These are phyloP conservation scores for Sterrhoptilus dennistouni DNA, from an alignment of 2,113 vertebrate genomes.

Conservation along the genomic window DNA sequence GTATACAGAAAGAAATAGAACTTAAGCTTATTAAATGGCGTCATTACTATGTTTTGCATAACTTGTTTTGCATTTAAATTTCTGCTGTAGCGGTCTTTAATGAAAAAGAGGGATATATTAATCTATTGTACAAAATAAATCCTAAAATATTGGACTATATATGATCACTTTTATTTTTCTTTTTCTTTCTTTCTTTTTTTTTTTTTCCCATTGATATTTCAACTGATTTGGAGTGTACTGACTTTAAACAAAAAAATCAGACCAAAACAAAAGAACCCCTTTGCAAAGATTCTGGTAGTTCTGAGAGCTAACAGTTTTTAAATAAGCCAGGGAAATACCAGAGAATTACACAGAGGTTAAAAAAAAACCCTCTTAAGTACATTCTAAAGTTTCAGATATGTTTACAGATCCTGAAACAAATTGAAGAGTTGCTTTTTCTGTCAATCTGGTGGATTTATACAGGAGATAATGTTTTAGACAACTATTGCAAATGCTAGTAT, in stretches of 20 bases:
- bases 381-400: background rate
- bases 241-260: background rate
- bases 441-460: background rate
- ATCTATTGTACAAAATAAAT: background rate
- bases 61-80: background rate
- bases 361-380: background rate
- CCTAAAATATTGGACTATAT: background rate
- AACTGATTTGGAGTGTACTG: background rate
- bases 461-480: background rate
- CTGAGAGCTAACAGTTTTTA: rapidly evolving
- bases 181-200: too few species aligned
- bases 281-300: background rate
- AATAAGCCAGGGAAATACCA: background rate
- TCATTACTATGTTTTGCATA: background rate
- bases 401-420: background rate
- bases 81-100: background rate
- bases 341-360: background rate
- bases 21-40: background rate
- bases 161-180: background rate
- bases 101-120: background rate
- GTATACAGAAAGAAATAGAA: background rate
- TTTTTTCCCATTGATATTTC: background rate
- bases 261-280: rapidly evolving
- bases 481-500: background rate
- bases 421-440: background rate